Evolutionary conservation across 2,888 invertebrate species (phyloP).

Genomic region (Mimumesa dahlbomi): DNA sequence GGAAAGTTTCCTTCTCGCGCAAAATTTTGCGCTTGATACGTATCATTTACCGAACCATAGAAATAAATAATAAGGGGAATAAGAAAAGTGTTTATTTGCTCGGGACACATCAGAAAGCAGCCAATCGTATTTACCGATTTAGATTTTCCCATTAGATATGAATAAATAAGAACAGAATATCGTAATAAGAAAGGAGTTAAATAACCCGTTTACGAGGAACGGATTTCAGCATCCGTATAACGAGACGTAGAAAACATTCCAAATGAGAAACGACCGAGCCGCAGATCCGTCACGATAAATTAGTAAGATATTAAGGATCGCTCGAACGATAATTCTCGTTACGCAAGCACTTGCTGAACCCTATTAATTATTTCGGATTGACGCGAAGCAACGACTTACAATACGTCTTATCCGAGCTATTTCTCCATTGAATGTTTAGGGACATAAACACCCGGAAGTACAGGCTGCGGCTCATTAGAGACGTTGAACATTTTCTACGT

Average conservation of each 20-base stretch:
- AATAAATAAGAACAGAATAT: too few species aligned
- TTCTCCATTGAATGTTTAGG: slow-evolving; percentile 29
- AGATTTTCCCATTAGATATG: too few species aligned
- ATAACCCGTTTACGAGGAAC: neutral
- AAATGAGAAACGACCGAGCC: slow-evolving; percentile 2
- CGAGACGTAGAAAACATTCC: neutral
- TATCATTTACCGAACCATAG: too few species aligned
- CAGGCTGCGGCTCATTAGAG: slow-evolving; percentile 20
- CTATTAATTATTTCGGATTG: slow-evolving; percentile 60
- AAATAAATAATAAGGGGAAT: too few species aligned
- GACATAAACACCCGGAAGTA: slow-evolving; percentile 39
- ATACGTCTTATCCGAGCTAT: slow-evolving; percentile 37
- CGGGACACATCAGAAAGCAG: too few species aligned
- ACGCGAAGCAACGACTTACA: slow-evolving; percentile 52
- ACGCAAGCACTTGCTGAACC: slow-evolving; percentile 26
- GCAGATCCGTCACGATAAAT: slow-evolving; percentile 50
- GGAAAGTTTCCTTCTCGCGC: slow-evolving; percentile 19
- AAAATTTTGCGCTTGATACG: neutral
- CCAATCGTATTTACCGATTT: too few species aligned
- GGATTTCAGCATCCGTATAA: slow-evolving; percentile 8
- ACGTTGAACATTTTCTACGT: slow-evolving; percentile 21
- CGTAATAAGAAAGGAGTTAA: neutral
- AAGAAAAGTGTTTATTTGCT: too few species aligned
- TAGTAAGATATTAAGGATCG: slow-evolving; percentile 56
- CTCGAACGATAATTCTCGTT: slow-evolving; percentile 48